phyloP scores from a whole-genome alignment of 2,888 invertebrate species.

The Lasius fuliginosus region DNA sequence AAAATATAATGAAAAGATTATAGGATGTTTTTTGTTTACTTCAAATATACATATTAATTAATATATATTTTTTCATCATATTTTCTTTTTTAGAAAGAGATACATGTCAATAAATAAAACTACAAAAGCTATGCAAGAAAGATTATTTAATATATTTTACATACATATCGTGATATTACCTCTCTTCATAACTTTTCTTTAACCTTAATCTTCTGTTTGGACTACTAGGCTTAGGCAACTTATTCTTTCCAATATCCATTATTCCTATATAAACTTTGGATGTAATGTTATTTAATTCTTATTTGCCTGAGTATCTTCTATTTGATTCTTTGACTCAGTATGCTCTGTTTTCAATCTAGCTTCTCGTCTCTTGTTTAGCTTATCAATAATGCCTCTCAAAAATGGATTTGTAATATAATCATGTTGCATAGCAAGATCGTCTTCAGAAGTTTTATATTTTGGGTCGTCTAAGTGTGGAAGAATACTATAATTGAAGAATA shows the following conservation, averaged over 20 bases:
- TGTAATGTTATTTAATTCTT: not conserved
- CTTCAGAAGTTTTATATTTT: not conserved
- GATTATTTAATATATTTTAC: not conserved
- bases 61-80: constrained; percentile 23
- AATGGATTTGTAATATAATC: not conserved
- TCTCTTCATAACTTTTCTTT: constrained; percentile 34
- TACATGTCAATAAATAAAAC: constrained; percentile 2
- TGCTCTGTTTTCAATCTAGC: not conserved
- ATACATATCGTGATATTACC: constrained; percentile 34
- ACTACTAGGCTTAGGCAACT: not conserved
- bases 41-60: constrained; percentile 11
- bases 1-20: constrained; percentile 16
- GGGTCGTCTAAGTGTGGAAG: not conserved
- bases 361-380: not conserved
- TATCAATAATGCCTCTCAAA: not conserved
- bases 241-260: not conserved
- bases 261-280: not conserved
- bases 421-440: not conserved
- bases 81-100: not conserved
- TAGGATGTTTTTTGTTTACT: not conserved
- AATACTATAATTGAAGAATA: not conserved
- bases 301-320: not conserved
- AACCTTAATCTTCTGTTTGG: constrained; percentile 35
- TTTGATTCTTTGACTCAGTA: not conserved
- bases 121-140: not conserved